Evolutionary conservation across 2,113 vertebrate species (phyloP).

Genomic region (Leptocoma aspasia): DNA sequence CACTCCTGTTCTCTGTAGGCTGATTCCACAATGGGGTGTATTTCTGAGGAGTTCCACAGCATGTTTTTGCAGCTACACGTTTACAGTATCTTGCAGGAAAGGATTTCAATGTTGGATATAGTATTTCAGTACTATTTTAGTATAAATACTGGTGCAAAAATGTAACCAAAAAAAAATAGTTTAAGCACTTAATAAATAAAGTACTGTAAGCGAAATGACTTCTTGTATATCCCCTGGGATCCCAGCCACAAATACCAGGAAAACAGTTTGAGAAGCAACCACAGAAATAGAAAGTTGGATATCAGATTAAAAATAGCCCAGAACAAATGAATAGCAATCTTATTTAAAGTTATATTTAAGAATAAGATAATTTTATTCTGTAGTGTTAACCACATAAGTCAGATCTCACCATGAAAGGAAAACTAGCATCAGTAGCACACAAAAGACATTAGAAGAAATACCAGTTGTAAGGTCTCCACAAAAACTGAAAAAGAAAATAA

Average conservation of each 20-base stretch:
- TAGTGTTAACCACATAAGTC: not conserved
- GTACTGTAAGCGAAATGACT: not conserved
- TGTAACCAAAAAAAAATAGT: not conserved
- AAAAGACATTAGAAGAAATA: not conserved
- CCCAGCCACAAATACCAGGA: not conserved
- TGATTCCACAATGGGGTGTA: not conserved
- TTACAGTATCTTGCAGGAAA: not conserved
- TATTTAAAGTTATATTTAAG: not conserved
- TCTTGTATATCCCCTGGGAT: not conserved
- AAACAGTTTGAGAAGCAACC: not conserved
- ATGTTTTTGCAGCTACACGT: not conserved
- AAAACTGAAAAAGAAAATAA: not conserved
- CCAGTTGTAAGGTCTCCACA: accelerated
- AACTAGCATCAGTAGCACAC: not conserved
- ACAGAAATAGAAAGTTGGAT: not conserved
- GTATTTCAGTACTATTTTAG: not conserved
- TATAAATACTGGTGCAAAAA: not conserved
- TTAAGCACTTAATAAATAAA: not conserved
- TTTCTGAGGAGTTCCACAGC: not conserved
- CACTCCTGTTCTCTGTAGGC: not conserved
- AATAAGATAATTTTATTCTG: not conserved
- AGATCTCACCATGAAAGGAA: not conserved
- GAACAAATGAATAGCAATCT: not conserved
- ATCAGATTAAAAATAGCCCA: not conserved
- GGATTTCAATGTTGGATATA: not conserved